Evolutionary conservation across 2,113 vertebrate species (phyloP), one percentile per base, ranked within the genome.

Genomic region (Apodemus sylvaticus): DNA sequence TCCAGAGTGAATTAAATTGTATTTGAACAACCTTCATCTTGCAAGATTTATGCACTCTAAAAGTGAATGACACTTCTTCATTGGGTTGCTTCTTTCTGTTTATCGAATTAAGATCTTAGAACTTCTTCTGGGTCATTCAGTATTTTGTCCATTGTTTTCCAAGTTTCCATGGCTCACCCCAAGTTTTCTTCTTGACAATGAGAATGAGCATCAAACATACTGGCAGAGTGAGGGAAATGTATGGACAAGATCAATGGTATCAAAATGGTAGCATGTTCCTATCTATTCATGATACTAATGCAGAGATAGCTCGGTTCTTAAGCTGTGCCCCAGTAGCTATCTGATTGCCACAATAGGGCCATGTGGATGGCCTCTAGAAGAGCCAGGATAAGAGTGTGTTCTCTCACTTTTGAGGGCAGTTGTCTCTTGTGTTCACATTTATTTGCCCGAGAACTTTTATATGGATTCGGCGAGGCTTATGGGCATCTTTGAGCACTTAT

Each of bases 11-110:
- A 97, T 98, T 98, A 98, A 98, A 98, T 99, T 98, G 96, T 98
- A 98, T 99, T 98, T 98, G 98, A 98, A 98, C 96, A 98, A 98
- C 96, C 98, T 98, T 95, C 95, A 95, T 92, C 71, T 97, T 97
- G 93, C 95, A 93, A 94, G 94, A 98, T 98, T 98, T 98, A 92
- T 82, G 96, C 83, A 97, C 95, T 96, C 90, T 22, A 42, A 87
- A 94, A 76, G 95, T 94, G 88, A 91, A 95, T 89, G 94, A 85
- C 86, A 89, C 79, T 94, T 98, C 58, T 97, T 94, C 73, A 53
- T 95, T 91, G 96, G 94, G 58, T 85, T 96, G 87, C 86, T 96
- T 53, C 55, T 98, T 96, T 85, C 96, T 96, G 55, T 96, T 97
- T 89, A 89, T 89, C 89, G 93, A 94, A 92, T 96, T 98, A 90